A percentile compares a stretch with the other conserved stretches of the same genome.
Evolutionary conservation across 2,797 vertebrate species (phyloP).

Genomic region (Orestias chungarensis): DNA sequence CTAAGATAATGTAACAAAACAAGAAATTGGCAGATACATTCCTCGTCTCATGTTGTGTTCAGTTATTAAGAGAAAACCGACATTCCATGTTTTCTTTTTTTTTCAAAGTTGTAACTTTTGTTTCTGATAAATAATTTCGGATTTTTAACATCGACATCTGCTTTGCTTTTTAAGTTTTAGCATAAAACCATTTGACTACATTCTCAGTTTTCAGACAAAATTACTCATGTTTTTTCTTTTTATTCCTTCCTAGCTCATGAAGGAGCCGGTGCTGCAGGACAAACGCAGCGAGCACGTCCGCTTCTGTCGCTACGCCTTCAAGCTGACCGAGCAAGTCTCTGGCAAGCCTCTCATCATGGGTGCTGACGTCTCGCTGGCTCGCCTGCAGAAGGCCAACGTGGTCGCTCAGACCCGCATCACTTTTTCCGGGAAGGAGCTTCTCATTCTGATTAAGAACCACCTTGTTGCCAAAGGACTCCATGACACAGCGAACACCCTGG

Average conservation of each 20-base stretch:
- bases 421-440: constrained; percentile 93
- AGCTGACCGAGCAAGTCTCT: constrained; percentile 92
- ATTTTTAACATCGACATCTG: neutral
- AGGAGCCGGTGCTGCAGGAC: constrained; percentile 96
- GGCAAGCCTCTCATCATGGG: constrained; percentile 92
- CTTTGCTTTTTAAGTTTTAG: neutral
- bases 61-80: neutral
- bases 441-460: constrained; percentile 94
- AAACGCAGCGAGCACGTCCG: constrained; percentile 95
- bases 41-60: neutral
- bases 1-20: too few relatives aligned
- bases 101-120: neutral
- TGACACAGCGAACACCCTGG: constrained; percentile 86
- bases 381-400: constrained; percentile 92
- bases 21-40: too few relatives aligned
- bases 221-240: neutral
- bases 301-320: constrained; percentile 92
- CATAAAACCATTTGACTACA: neutral
- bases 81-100: neutral
- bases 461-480: constrained; percentile 91
- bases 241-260: constrained; percentile 84
- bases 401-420: constrained; percentile 94
- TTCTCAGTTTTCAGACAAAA: neutral
- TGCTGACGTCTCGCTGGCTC: constrained; percentile 91
- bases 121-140: neutral